Percentiles rank a stretch among this genome's conserved stretches.
These are phyloP conservation scores for Corvus hawaiiensis DNA, from an alignment of 2,113 vertebrate species.

Conservation along the genomic window DNA sequence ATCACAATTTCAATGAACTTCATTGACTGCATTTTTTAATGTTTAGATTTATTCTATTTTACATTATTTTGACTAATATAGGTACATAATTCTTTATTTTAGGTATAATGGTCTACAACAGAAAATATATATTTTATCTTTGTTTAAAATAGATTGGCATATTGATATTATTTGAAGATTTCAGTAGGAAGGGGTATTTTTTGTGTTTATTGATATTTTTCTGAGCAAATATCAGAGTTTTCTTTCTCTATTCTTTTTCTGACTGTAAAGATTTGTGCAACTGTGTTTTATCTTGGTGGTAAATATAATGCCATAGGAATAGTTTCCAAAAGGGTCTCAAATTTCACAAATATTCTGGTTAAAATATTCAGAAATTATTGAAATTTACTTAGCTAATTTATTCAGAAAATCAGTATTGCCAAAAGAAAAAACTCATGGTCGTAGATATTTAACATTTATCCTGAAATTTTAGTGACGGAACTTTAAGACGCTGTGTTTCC, in stretches of 20 bases:
- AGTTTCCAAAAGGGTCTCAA: not conserved
- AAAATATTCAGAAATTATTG: not conserved
- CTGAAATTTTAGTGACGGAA: not conserved
- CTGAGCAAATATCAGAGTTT: not conserved
- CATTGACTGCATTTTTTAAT: not conserved
- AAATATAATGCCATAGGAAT: not conserved
- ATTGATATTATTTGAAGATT: not conserved
- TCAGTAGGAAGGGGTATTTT: rapidly evolving
- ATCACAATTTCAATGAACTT: not conserved
- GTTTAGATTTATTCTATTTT: not conserved
- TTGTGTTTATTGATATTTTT: not conserved
- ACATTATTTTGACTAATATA: not conserved
- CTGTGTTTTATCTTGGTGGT: not conserved
- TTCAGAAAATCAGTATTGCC: not conserved
- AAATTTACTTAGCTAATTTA: not conserved
- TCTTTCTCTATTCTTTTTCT: not conserved
- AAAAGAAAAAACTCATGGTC: not conserved
- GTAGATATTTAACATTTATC: not conserved
- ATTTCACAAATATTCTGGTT: not conserved
- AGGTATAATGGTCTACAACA: not conserved
- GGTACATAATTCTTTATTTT: not conserved
- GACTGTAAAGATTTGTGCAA: not conserved
- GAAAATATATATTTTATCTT: not conserved
- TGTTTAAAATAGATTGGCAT: not conserved
- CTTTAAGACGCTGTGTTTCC: not conserved